Conservation (phyloP, 92 coral and sea anemone species). For the Virgularia gustaviana region DNA sequence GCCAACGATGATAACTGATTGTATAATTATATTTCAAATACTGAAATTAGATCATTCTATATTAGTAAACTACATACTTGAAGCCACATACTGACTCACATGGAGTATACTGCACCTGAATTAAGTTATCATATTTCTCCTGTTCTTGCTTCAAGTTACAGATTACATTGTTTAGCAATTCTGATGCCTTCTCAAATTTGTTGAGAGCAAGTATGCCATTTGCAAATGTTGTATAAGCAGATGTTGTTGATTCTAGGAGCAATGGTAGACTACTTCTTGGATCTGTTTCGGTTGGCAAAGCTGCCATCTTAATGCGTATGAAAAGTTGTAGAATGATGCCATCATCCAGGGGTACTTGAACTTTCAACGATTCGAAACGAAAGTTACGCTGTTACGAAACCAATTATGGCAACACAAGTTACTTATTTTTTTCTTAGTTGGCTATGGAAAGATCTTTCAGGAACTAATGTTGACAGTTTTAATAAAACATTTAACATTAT, state of each 20-base stretch:
- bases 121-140: slow-evolving; percentile 23
- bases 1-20: background rate
- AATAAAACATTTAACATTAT: no score
- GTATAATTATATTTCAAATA: background rate
- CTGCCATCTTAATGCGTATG: no score
- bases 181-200: slow-evolving; percentile 14
- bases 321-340: no score
- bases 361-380: no score
- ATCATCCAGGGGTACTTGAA: no score
- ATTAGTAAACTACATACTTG: background rate
- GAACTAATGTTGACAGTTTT: no score
- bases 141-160: slow-evolving; percentile 27
- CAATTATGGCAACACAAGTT: no score
- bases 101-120: background rate
- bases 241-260: slow-evolving; percentile 13
- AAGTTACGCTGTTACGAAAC: no score
- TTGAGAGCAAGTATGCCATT: slow-evolving; percentile 22
- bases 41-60: background rate
- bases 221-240: slow-evolving; percentile 15
- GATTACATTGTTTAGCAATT: slow-evolving; percentile 14
- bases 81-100: background rate
- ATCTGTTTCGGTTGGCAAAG: no score
- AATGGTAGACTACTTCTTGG: no score
- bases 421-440: no score
- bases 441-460: no score